Conservation (phyloP, 1,140 invertebrate genomes). For the Aphidius gifuensis region DNA sequence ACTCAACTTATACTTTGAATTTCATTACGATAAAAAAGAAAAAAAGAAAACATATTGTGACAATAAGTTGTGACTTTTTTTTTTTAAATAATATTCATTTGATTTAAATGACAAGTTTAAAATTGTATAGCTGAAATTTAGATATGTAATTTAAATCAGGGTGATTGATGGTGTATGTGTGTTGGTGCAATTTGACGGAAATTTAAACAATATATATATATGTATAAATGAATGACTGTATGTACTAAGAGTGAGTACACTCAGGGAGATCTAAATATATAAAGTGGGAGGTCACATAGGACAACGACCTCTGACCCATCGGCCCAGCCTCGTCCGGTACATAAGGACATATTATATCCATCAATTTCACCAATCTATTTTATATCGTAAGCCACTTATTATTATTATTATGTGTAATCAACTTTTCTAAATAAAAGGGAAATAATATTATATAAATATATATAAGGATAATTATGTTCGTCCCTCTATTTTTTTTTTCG, state of each 20-base stretch:
- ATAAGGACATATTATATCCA: slow-evolving; percentile 27
- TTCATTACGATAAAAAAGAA: background rate
- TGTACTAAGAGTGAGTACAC: background rate
- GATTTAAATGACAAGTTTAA: too few relatives aligned
- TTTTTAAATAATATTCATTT: too few relatives aligned
- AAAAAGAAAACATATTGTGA: background rate
- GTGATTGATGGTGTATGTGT: background rate
- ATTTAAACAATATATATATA: background rate
- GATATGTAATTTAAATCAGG: background rate
- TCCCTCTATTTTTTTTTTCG: too few relatives aligned
- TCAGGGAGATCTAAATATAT: slow-evolving; percentile 5
- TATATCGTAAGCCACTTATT: slow-evolving; percentile 33
- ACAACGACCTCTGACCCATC: slow-evolving; percentile 51
- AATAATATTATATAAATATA: too few relatives aligned
- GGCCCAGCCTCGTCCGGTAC: slow-evolving; percentile 25
- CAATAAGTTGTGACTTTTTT: too few relatives aligned
- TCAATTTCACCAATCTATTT: slow-evolving; percentile 39
- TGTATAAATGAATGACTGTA: background rate
- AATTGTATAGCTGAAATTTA: background rate
- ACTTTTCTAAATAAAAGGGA: too few relatives aligned
- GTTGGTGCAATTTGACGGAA: slow-evolving; percentile 5
- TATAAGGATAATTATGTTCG: too few relatives aligned
- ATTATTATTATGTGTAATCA: slow-evolving; percentile 1
- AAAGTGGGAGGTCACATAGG: slow-evolving; percentile 18
- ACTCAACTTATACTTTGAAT: background rate